Conservation (phyloP, 2,797 vertebrate genomes). For the Thripadectes ignobilis region DNA sequence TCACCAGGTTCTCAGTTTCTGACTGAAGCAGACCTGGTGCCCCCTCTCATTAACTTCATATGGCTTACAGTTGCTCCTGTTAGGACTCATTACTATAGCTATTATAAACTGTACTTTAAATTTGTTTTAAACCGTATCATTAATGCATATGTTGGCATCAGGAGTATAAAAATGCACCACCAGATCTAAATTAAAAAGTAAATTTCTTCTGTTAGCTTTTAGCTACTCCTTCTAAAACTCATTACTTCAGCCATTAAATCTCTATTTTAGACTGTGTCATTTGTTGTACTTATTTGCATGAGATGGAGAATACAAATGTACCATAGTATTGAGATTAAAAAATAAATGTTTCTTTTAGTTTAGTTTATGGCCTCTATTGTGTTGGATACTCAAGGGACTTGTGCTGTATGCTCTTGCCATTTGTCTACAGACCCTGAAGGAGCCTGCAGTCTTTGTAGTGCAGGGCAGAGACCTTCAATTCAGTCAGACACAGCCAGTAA, state of each 20-base stretch:
- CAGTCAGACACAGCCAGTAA: neutral
- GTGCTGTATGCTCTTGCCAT: neutral
- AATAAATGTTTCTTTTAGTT: neutral
- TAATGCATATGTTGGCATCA: neutral
- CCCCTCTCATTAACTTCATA: neutral
- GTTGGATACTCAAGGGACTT: neutral
- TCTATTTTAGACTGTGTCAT: neutral
- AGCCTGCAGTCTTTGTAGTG: neutral
- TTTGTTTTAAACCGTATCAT: neutral
- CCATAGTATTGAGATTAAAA: neutral
- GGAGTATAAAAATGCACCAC: neutral
- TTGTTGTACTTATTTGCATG: neutral
- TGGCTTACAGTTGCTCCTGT: neutral
- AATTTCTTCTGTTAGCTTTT: neutral
- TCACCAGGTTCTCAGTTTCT: neutral
- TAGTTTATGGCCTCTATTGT: neutral
- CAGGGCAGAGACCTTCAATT: neutral
- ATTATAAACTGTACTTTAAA: neutral
- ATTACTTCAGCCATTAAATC: neutral
- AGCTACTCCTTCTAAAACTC: neutral
- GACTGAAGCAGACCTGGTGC: neutral
- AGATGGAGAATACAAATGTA: neutral
- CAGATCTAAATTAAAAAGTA: neutral
- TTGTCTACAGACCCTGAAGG: neutral
- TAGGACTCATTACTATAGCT: neutral